A percentile compares a stretch with the other conserved stretches of the same genome.
Conservation (phyloP, 2,113 vertebrate species). For the Campylomormyrus numenius region DNA sequence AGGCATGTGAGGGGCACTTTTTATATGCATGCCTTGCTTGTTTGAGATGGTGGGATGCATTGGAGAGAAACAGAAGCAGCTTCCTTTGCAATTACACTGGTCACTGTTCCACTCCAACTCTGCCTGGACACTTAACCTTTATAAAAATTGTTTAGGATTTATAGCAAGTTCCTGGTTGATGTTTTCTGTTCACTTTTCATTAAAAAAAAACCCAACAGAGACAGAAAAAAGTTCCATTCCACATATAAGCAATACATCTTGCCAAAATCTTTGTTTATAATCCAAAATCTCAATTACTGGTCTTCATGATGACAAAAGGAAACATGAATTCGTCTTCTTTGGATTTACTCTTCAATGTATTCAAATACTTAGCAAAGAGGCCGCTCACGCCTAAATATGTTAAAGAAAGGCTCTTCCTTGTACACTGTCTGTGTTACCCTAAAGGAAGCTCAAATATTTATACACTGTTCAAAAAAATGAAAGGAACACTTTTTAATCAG, state of each 20-base stretch:
- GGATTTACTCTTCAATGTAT: neutral
- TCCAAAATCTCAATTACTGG: neutral
- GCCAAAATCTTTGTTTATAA: neutral
- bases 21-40: neutral
- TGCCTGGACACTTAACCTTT: neutral
- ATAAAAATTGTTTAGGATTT: neutral
- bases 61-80: neutral
- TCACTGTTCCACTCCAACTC: neutral
- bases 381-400: neutral
- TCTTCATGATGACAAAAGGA: neutral
- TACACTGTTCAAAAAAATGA: too few relatives aligned
- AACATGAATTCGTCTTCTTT: neutral
- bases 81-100: neutral
- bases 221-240: neutral
- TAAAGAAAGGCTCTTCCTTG: neutral
- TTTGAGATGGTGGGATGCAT: neutral
- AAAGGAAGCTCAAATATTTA: neutral
- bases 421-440: neutral
- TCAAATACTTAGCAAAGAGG: neutral
- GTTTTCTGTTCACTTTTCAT: neutral
- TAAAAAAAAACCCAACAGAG: neutral
- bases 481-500: too few relatives aligned
- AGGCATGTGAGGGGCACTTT: neutral
- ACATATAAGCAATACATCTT: neutral
- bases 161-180: neutral